Evolutionary conservation across 2,113 vertebrate species (phyloP).

Genomic region (Vulpes ferrilata): DNA sequence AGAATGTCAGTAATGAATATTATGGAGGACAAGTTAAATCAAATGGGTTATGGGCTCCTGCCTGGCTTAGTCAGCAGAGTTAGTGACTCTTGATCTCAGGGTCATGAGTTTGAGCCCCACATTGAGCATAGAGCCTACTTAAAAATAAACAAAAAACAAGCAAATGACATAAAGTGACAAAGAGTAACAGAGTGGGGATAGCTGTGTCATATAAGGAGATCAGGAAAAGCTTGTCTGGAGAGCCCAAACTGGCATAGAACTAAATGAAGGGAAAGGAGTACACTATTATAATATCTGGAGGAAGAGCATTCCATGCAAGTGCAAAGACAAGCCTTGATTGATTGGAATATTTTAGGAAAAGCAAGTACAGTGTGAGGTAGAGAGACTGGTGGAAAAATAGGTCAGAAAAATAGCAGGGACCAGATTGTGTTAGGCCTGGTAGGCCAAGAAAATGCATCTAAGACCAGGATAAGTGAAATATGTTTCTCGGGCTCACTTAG

Average conservation of each 20-base stretch:
- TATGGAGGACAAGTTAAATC: neutral
- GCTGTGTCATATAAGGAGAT: neutral
- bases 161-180: neutral
- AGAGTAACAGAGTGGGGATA: neutral
- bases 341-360: neutral
- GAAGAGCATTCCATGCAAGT: neutral
- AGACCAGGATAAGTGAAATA: neutral
- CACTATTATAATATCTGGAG: neutral
- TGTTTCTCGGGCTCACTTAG: neutral
- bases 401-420: neutral
- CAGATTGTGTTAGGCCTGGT: neutral
- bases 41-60: neutral
- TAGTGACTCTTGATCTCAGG: neutral
- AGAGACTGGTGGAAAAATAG: neutral
- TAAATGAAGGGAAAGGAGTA: neutral
- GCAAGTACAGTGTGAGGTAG: neutral
- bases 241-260: too few species aligned
- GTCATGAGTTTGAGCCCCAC: neutral
- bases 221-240: neutral
- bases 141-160: neutral
- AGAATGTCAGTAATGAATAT: neutral
- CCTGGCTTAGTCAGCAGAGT: neutral
- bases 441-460: neutral
- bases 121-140: neutral
- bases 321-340: neutral